Evolutionary conservation across 2,888 invertebrate genomes (phyloP).

Genomic region (Eupithecia subfuscata): DNA sequence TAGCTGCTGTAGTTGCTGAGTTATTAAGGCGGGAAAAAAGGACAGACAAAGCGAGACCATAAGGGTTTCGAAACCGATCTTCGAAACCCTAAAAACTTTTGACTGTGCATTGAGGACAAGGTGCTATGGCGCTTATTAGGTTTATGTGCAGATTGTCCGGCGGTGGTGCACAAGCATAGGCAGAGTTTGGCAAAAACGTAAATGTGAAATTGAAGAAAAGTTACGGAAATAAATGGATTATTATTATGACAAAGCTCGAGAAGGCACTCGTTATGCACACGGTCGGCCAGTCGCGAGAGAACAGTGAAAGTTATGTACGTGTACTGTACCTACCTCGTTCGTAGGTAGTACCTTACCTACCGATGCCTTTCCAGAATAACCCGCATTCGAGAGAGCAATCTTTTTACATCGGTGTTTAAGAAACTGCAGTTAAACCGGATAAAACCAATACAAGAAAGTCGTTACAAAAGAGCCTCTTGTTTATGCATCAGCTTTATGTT

Average conservation of each 20-base stretch:
- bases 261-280: not conserved
- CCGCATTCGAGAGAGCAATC: not conserved
- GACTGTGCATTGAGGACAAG: no score
- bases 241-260: not conserved
- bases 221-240: not conserved
- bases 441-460: not conserved
- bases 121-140: no score
- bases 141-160: not conserved
- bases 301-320: slow-evolving; percentile 24
- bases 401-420: not conserved
- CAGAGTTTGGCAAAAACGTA: not conserved
- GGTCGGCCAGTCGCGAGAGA: slow-evolving; percentile 11
- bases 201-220: not conserved
- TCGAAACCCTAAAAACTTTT: no score
- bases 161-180: not conserved
- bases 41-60: no score
- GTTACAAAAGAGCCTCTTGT: not conserved
- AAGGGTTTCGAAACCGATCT: no score
- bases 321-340: not conserved
- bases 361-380: slow-evolving; percentile 14
- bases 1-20: no score
- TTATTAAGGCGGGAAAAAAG: no score
- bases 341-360: not conserved
- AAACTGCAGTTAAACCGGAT: slow-evolving; percentile 8
- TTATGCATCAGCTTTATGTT: not conserved